These are phyloP conservation scores for Patella pellucida DNA, from an alignment of 2,888 invertebrate species.

Conservation along the genomic window DNA sequence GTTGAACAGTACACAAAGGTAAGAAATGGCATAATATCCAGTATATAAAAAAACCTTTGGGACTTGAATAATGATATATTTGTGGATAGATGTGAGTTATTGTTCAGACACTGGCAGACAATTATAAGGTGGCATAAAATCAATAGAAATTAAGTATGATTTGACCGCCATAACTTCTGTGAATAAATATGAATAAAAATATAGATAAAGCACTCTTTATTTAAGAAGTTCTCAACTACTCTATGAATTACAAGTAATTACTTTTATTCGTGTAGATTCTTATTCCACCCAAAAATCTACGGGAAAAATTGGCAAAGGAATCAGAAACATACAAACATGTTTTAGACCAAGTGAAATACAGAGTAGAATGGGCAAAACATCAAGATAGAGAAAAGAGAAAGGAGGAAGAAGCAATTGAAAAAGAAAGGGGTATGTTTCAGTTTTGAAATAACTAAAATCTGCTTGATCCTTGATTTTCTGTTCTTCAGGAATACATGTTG, in stretches of 20 bases:
- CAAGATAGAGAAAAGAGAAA: conserved; percentile 92
- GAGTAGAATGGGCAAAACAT: conserved; percentile 96
- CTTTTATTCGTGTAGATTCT: conserved; percentile 75
- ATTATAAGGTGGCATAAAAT: too few relatives aligned
- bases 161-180: not conserved
- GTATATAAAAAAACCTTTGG: too few relatives aligned
- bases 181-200: not conserved
- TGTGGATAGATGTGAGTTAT: too few relatives aligned
- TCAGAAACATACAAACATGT: conserved; percentile 76
- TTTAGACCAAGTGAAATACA: conserved; percentile 90
- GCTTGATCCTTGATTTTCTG: too few relatives aligned
- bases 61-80: too few relatives aligned
- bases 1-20: conserved; percentile 98
- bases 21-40: not conserved
- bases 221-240: not conserved
- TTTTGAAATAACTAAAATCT: too few relatives aligned
- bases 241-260: not conserved
- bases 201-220: not conserved
- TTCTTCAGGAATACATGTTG: too few relatives aligned
- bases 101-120: too few relatives aligned
- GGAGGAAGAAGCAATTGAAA: conserved; percentile 95
- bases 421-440: conserved; percentile 82
- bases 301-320: conserved; percentile 82
- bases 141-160: too few relatives aligned
- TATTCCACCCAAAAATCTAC: conserved; percentile 93